A percentile compares a stretch with the other conserved stretches of the same genome.
phyloP scores from a whole-genome alignment of 2,113 vertebrate genomes.

The Menura novaehollandiae region DNA sequence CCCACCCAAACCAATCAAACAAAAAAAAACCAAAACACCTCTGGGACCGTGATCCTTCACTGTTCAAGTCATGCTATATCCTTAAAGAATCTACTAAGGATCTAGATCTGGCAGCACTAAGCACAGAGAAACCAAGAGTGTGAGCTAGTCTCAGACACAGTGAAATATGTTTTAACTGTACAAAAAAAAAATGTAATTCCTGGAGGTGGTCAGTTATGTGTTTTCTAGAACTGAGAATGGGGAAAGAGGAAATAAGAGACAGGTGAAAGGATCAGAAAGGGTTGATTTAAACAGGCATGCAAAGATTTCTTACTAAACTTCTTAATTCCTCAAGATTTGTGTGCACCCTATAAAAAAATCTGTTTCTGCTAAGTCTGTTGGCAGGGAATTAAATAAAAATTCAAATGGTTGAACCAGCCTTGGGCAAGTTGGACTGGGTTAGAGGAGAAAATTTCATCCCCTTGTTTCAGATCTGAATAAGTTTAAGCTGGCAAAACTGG shows the following conservation, averaged over 20 bases:
- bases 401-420: neutral
- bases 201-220: neutral
- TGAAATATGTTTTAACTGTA: neutral
- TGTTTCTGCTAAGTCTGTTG: neutral
- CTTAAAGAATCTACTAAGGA: neutral
- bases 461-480: neutral
- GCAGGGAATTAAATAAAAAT: constrained; percentile 7
- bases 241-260: neutral
- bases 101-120: neutral
- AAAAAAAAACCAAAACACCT: neutral
- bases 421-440: neutral
- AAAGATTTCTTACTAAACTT: neutral
- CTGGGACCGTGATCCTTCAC: neutral
- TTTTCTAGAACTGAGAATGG: neutral
- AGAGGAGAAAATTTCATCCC: neutral
- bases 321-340: neutral
- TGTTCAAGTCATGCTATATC: neutral
- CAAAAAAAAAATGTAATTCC: neutral
- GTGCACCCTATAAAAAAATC: neutral
- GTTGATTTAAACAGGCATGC: neutral
- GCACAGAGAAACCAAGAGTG: neutral
- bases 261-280: neutral
- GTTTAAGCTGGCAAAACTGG: neutral
- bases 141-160: neutral
- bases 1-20: neutral